phyloP scores from a whole-genome alignment of 1,140 invertebrate genomes.

The Brachionus plicatilis region DNA sequence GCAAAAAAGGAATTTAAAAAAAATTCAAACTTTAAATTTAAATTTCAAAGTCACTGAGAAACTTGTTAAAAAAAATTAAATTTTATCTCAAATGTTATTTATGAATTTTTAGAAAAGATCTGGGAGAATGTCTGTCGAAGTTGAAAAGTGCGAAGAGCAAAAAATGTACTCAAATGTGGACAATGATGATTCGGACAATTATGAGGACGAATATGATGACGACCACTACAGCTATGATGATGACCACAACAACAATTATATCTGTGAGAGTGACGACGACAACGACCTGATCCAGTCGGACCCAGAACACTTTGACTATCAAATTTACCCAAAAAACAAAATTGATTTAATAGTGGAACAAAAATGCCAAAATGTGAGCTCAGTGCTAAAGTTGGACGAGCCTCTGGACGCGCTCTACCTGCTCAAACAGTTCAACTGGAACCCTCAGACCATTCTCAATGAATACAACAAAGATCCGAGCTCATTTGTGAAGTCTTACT shows the following conservation, averaged over 20 bases:
- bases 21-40: too few relatives aligned
- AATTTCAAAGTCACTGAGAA: too few relatives aligned
- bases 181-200: not conserved
- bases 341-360: not conserved
- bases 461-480: not conserved
- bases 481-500: not conserved
- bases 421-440: slow-evolving; percentile 10
- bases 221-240: slow-evolving; percentile 14
- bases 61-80: too few relatives aligned
- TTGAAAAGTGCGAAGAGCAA: not conserved
- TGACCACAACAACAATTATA: slow-evolving; percentile 27
- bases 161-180: not conserved
- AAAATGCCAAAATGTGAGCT: not conserved
- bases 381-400: not conserved
- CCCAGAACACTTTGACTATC: not conserved
- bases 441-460: not conserved
- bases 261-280: slow-evolving; percentile 30
- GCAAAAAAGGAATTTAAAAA: too few relatives aligned
- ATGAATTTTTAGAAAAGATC: not conserved
- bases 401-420: not conserved
- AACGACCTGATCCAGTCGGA: not conserved
- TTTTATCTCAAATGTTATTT: too few relatives aligned
- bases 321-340: slow-evolving; percentile 8
- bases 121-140: not conserved
- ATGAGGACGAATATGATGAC: not conserved